These are phyloP conservation scores for Paramisgurnus dabryanus DNA, from an alignment of 2,113 vertebrate species.

Conservation along the genomic window DNA sequence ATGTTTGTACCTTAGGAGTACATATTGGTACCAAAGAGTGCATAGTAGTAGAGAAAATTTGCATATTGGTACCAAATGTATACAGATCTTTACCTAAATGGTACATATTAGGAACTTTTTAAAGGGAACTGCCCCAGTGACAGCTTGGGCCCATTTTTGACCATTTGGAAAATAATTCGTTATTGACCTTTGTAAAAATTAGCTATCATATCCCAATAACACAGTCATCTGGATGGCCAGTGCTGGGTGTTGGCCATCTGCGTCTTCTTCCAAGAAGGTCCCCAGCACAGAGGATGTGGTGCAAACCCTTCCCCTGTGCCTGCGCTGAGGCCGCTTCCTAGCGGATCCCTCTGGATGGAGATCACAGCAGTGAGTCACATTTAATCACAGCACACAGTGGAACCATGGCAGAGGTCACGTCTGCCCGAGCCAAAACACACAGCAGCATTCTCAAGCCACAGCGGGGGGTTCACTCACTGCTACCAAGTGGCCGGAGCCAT, in stretches of 20 bases:
- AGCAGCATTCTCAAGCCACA: conserved; percentile 47
- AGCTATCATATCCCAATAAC: background rate
- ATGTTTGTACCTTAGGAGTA: too few species aligned
- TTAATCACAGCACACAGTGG: conserved; percentile 49
- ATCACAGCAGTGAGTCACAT: conserved; percentile 54
- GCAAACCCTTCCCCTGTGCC: conserved; percentile 3
- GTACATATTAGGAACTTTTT: too few species aligned
- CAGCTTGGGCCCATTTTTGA: too few species aligned
- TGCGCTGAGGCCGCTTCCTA: conserved; percentile 15
- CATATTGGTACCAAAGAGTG: too few species aligned
- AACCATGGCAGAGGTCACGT: conserved; percentile 46
- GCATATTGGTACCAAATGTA: too few species aligned
- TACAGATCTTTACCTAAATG: too few species aligned
- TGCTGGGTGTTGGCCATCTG: conserved; percentile 17
- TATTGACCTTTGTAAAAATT: background rate
- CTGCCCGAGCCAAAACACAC: conserved; percentile 47
- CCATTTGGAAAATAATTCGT: too few species aligned
- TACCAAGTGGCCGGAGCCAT: conserved; percentile 18
- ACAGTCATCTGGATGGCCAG: conserved; percentile 10
- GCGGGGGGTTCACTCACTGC: conserved; percentile 36
- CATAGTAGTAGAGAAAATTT: too few species aligned
- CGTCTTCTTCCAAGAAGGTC: conserved; percentile 25
- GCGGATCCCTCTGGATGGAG: conserved; percentile 44
- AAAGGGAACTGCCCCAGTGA: too few species aligned
- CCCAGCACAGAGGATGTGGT: conserved; percentile 10